These are phyloP conservation scores for Drosophila dunni DNA, from an alignment of 1,140 invertebrate genomes.

Conservation along the genomic window DNA sequence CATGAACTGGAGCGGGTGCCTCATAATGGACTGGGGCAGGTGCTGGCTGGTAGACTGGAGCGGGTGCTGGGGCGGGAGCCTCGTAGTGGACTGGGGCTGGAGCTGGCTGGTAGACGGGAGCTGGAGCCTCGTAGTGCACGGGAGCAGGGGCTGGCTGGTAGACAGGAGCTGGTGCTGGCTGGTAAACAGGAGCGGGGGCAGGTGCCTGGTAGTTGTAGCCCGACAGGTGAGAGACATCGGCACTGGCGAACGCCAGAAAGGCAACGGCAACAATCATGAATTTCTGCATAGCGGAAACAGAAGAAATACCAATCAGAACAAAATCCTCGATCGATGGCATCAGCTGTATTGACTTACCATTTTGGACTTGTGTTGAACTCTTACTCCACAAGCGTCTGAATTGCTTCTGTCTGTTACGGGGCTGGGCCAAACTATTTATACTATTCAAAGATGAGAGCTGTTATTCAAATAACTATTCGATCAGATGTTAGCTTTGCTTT, in stretches of 20 bases:
- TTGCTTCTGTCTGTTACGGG: conserved; percentile 58
- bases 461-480: conserved; percentile 6
- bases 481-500: conserved; percentile 18
- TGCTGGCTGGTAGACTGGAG: conserved; percentile 1
- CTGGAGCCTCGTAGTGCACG: conserved; percentile 30
- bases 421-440: conserved; percentile 61
- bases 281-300: conserved; percentile 48
- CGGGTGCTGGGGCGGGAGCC: conserved; percentile 35
- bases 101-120: conserved; percentile 9
- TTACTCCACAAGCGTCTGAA: conserved; percentile 58
- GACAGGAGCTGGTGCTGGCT: conserved; percentile 36
- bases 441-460: conserved; percentile 23
- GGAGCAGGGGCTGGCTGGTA: conserved; percentile 39
- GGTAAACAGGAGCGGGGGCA: conserved; percentile 41
- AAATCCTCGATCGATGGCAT: background rate
- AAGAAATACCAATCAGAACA: conserved; percentile 14
- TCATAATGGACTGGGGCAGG: conserved; percentile 20
- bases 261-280: conserved; percentile 71
- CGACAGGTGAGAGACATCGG: conserved; percentile 74
- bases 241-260: conserved; percentile 73
- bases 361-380: conserved; percentile 32
- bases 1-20: conserved; percentile 1
- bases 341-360: conserved; percentile 51
- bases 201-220: conserved; percentile 66
- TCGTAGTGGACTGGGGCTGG: conserved; percentile 37